A percentile compares a stretch with the other conserved stretches of the same genome.
Conservation (phyloP, 2,797 vertebrate genomes). For the Hybognathus amarus region DNA sequence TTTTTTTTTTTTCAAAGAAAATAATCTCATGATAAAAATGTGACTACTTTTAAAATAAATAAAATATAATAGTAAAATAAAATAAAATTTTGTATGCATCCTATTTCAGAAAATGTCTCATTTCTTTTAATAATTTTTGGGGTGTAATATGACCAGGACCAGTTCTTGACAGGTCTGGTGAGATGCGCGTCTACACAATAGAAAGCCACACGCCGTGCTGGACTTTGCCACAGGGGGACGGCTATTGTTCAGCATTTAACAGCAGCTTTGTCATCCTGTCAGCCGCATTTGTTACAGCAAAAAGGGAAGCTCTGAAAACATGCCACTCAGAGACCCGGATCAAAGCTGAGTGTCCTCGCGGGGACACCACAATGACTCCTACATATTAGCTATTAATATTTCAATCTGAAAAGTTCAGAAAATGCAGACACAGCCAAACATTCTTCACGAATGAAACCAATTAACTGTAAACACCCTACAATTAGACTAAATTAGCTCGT, state of each 20-base stretch:
- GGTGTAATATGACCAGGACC: not conserved
- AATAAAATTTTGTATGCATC: not conserved
- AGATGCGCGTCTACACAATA: constrained; percentile 6
- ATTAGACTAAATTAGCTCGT: not conserved
- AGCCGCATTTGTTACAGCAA: constrained; percentile 54
- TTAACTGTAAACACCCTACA: not conserved
- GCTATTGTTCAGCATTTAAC: constrained; percentile 56
- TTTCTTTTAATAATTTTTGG: not conserved
- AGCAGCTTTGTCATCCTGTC: constrained; percentile 59
- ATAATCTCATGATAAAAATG: no score
- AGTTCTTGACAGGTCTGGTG: not conserved
- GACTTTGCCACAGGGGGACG: constrained; percentile 27
- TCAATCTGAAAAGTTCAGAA: not conserved
- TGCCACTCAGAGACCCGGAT: constrained; percentile 40
- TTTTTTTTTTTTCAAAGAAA: no score
- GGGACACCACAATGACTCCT: constrained; percentile 46
- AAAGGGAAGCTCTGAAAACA: constrained; percentile 41
- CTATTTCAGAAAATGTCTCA: not conserved
- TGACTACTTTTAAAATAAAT: not conserved
- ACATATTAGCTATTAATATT: constrained; percentile 7
- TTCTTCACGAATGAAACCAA: not conserved
- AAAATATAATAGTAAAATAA: not conserved
- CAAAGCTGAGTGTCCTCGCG: constrained; percentile 45
- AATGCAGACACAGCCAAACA: not conserved
- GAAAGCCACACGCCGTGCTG: constrained; percentile 30